phyloP scores from a whole-genome alignment of 2,113 vertebrate species.

The Antechinus flavipes region DNA sequence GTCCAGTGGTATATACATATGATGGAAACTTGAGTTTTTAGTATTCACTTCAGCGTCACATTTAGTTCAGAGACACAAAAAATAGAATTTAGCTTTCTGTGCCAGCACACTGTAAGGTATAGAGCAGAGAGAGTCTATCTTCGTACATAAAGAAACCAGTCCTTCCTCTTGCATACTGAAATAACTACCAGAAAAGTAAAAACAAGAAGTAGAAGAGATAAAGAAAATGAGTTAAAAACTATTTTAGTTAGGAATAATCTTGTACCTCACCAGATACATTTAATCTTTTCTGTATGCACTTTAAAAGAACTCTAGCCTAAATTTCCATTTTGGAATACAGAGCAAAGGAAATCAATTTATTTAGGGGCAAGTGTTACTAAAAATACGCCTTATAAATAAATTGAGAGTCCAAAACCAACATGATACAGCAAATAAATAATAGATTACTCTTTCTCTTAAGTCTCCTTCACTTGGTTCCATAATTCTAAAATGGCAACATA shows the following conservation, averaged over 20 bases:
- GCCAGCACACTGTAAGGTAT: constrained; percentile 22
- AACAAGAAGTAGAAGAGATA: neutral
- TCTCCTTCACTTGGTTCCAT: constrained; percentile 31
- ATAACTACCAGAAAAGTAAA: constrained; percentile 35
- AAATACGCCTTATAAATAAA: constrained; percentile 35
- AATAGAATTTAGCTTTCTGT: neutral
- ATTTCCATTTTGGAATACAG: constrained; percentile 40
- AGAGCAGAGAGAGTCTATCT: constrained; percentile 27
- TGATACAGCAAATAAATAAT: constrained; percentile 9
- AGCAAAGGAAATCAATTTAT: constrained; percentile 47
- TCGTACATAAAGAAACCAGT: constrained; percentile 32
- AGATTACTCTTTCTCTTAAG: constrained; percentile 19
- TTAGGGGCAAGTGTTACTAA: constrained; percentile 57
- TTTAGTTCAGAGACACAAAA: constrained; percentile 51
- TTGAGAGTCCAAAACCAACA: constrained; percentile 10
- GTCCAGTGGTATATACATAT: constrained; percentile 45
- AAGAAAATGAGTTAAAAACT: constrained; percentile 29
- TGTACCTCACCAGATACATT: neutral
- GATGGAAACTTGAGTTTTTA: constrained; percentile 26
- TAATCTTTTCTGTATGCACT: neutral
- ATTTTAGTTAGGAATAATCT: constrained; percentile 44
- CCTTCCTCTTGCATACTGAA: constrained; percentile 45
- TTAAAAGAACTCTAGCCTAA: constrained; percentile 24
- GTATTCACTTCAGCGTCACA: constrained; percentile 9
- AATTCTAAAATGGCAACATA: constrained; percentile 53